Conservation (phyloP, 2,113 vertebrate genomes). For the Ceyx melanurus region DNA sequence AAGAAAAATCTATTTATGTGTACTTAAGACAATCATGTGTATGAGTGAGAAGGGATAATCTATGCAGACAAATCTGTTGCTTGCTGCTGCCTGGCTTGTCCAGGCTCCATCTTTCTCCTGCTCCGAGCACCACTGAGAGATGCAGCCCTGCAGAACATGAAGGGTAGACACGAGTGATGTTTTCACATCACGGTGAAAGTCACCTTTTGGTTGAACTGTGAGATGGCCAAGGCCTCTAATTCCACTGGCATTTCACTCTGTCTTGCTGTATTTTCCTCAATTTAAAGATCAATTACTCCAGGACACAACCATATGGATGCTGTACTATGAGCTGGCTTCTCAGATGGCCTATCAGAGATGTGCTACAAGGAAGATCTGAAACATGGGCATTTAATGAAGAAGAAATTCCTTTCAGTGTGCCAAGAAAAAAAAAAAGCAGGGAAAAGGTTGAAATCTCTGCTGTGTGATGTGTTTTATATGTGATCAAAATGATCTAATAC, state of each 20-base stretch:
- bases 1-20: constrained; percentile 18
- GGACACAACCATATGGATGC: not conserved
- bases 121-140: not conserved
- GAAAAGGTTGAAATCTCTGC: not conserved
- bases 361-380: not conserved
- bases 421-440: not conserved
- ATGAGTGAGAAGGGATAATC: constrained; percentile 1
- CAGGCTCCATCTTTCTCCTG: not conserved
- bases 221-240: not conserved
- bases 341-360: not conserved
- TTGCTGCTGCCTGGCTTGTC: not conserved
- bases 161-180: not conserved
- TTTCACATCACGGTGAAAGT: not conserved
- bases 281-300: not conserved
- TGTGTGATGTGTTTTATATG: not conserved
- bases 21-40: not conserved
- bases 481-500: not conserved
- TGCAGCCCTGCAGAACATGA: not conserved
- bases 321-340: not conserved
- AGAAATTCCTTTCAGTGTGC: not conserved
- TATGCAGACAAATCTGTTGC: constrained; percentile 1
- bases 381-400: not conserved
- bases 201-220: not conserved
- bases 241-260: not conserved
- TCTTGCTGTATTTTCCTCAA: not conserved